Base-by-base conservation (phyloP, 2,888 invertebrate genomes). In the Diarsia brunnea region DNA sequence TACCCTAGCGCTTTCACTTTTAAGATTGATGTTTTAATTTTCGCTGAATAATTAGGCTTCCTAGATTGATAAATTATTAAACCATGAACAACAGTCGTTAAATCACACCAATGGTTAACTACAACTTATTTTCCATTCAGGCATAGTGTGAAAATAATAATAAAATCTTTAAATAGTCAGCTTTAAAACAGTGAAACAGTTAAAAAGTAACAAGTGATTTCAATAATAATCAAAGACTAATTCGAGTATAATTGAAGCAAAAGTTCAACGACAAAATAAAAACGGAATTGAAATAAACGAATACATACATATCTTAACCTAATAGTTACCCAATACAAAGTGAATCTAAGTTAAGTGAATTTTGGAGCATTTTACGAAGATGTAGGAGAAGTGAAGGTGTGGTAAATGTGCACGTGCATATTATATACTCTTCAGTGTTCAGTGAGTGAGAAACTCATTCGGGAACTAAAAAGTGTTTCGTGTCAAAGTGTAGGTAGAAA, bases 201-300 rank as follows among this genome's bases (percentile, higher is more conserved):
- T 58, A 49, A 79, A 70, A 71, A 55, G 45, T 69, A 69, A 63
- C 49, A 47, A 79, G 70, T 79, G 43, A 61, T 65, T 24, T 47
- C 5, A 58, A 74, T 24, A 51, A 45, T 49, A 75, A 70, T 16
- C 14, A 47, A 73, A 69, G 47, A 75, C 70, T 58, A 68, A 72
- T 60, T 43, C 68, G 53, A 24, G 12, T 71, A 65, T 55, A 65
- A 65, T 64, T 68, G 27, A 51, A 69, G 74, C 24, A 53, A 60
- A 53, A 60, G 19, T 38, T 60, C 69, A 69, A 64, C 24, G 67
- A 72, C n/a, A 53, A 69, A 16, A 78, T 45, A 60, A 51, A 69
- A 75, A 43, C 51, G 80, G 85, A 86, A 86, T 86, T 85, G 85
- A 83, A 67, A 64, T 75, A 72, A 85, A 76, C 78, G 74, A 80